Percentiles rank a stretch among this genome's conserved stretches.
These are phyloP conservation scores for Bombus waltoni DNA, from an alignment of 1,140 invertebrate genomes.

Conservation along the genomic window DNA sequence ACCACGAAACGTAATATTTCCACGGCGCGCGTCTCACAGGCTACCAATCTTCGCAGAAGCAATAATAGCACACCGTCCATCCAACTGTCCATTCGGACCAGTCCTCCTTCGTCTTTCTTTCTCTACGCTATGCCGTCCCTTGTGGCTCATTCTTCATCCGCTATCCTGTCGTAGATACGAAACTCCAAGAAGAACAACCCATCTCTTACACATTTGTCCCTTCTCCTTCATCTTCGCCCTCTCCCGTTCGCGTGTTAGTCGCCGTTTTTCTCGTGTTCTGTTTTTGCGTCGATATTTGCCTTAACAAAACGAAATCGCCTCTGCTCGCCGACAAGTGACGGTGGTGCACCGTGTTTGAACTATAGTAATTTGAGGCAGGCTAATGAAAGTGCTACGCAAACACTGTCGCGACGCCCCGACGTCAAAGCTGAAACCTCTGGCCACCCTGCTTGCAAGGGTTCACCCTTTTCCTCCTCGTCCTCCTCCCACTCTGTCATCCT, in stretches of 20 bases:
- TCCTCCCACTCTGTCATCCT: constrained; percentile 9
- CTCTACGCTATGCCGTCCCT: constrained; percentile 62
- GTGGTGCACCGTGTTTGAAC: constrained; percentile 77
- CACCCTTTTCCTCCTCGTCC: constrained; percentile 25
- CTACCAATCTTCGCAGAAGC: constrained; percentile 80
- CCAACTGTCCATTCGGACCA: constrained; percentile 76
- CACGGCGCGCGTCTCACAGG: constrained; percentile 72
- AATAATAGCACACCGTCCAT: constrained; percentile 79
- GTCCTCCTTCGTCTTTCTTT: constrained; percentile 62
- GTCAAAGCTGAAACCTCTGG: constrained; percentile 77
- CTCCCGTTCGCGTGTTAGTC: constrained; percentile 27
- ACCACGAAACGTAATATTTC: constrained; percentile 79
- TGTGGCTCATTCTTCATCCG: constrained; percentile 43
- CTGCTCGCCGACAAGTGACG: constrained; percentile 61
- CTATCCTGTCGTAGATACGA: constrained; percentile 27
- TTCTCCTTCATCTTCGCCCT: constrained; percentile 36
- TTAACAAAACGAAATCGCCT: constrained; percentile 79
- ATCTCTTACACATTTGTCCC: constrained; percentile 51
- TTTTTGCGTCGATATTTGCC: constrained; percentile 75
- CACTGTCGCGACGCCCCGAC: constrained; percentile 79
- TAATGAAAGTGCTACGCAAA: constrained; percentile 82
- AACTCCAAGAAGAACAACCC: constrained; percentile 12
- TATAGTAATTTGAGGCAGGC: constrained; percentile 82
- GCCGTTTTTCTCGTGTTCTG: constrained; percentile 52
- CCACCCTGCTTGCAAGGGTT: background rate